Evolutionary conservation across 2,797 vertebrate genomes (phyloP).

Genomic region (Cyclopterus lumpus): DNA sequence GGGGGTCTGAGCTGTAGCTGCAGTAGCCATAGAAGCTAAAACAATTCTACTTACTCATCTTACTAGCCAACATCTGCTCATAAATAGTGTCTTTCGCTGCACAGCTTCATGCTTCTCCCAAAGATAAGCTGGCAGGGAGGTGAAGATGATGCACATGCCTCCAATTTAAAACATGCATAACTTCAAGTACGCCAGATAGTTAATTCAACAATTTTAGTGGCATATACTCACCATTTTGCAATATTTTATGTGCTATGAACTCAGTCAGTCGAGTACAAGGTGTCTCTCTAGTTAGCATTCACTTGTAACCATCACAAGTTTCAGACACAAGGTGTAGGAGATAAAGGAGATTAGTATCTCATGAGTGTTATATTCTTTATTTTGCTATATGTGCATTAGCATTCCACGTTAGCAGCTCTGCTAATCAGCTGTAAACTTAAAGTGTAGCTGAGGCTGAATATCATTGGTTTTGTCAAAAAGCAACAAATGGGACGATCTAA

Average conservation of each 20-base stretch:
- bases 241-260: neutral
- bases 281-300: neutral
- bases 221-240: neutral
- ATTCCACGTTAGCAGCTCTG: neutral
- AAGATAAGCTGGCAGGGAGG: neutral
- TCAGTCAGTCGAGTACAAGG: neutral
- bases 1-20: neutral
- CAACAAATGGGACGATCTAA: neutral
- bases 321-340: neutral
- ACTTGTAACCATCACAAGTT: neutral
- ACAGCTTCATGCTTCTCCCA: neutral
- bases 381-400: neutral
- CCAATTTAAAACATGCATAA: neutral
- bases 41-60: neutral
- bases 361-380: neutral
- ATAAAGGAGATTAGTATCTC: neutral
- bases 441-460: neutral
- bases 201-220: neutral
- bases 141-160: neutral
- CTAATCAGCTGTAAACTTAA: neutral
- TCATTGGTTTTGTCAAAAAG: too few relatives aligned
- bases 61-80: neutral
- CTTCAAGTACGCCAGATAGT: neutral
- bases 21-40: neutral
- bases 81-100: neutral